A percentile compares a stretch with the other conserved stretches of the same genome.
Evolutionary conservation across 2,797 vertebrate genomes (phyloP).

Genomic region (Enteromius radiatus): DNA sequence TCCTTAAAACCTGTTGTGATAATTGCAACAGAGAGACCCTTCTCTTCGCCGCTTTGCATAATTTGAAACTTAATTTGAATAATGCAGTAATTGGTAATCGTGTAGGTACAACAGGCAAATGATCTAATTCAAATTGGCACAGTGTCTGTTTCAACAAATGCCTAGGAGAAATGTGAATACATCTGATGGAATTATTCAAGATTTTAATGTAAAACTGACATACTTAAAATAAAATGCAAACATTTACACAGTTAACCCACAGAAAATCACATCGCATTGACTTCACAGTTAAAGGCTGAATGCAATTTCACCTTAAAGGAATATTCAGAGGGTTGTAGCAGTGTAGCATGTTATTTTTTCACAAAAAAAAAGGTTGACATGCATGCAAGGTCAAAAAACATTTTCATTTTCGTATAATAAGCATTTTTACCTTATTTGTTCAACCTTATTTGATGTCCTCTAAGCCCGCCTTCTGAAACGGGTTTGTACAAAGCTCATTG

Average conservation of each 20-base stretch:
- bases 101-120: conserved; percentile 58
- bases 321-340: background rate
- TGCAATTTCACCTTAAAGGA: background rate
- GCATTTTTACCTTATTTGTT: no score
- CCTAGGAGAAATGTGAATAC: background rate
- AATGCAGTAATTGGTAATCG: conserved; percentile 65
- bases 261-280: background rate
- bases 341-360: background rate
- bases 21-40: conserved; percentile 47
- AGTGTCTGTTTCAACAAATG: conserved; percentile 5
- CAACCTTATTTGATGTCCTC: no score
- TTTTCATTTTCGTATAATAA: no score
- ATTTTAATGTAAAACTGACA: background rate
- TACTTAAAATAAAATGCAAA: background rate
- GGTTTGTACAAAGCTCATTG: no score
- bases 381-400: no score
- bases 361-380: background rate
- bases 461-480: no score
- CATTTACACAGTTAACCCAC: background rate
- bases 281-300: background rate
- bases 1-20: conserved; percentile 38
- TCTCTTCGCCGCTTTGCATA: conserved; percentile 30
- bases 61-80: conserved; percentile 62
- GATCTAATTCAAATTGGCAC: conserved; percentile 58
- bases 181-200: background rate